Conservation (phyloP, 2,113 vertebrate genomes). For the Eonycteris spelaea region DNA sequence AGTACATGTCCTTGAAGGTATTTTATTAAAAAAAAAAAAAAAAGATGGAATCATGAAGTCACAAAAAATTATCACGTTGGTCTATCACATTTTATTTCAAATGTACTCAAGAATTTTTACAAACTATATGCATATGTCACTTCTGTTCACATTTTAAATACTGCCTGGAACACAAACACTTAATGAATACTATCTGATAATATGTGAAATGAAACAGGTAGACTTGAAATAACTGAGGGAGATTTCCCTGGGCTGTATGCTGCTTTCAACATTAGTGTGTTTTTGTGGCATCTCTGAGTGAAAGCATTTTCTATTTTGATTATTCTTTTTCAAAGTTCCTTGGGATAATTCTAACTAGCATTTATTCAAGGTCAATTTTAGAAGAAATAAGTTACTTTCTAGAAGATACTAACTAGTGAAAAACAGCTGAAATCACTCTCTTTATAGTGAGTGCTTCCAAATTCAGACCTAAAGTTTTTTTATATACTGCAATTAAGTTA, state of each 20-base stretch:
- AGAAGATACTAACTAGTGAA: slow-evolving; percentile 42
- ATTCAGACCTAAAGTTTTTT: slow-evolving; percentile 58
- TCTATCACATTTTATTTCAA: not conserved
- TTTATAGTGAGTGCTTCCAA: slow-evolving; percentile 56
- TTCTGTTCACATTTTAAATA: not conserved
- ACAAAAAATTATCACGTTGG: not conserved
- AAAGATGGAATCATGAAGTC: not conserved
- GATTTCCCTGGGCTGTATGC: not conserved
- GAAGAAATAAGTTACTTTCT: slow-evolving; percentile 54
- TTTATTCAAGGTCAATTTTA: slow-evolving; percentile 65
- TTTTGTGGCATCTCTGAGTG: slow-evolving; percentile 33
- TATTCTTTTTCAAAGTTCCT: slow-evolving; percentile 8
- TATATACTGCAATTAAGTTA: slow-evolving; percentile 65
- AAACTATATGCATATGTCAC: not conserved
- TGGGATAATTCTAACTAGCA: slow-evolving; percentile 58
- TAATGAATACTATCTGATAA: not conserved
- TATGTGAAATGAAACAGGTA: not conserved
- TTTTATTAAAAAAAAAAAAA: not conserved
- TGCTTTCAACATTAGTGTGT: slow-evolving; percentile 18
- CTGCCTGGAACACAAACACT: not conserved
- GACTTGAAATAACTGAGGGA: not conserved
- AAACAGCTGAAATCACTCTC: slow-evolving; percentile 52
- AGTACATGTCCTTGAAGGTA: not conserved
- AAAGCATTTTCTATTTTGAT: slow-evolving; percentile 50
- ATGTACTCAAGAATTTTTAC: not conserved